Conservation (phyloP, 2,113 vertebrate species). For the Silurus glanis region DNA sequence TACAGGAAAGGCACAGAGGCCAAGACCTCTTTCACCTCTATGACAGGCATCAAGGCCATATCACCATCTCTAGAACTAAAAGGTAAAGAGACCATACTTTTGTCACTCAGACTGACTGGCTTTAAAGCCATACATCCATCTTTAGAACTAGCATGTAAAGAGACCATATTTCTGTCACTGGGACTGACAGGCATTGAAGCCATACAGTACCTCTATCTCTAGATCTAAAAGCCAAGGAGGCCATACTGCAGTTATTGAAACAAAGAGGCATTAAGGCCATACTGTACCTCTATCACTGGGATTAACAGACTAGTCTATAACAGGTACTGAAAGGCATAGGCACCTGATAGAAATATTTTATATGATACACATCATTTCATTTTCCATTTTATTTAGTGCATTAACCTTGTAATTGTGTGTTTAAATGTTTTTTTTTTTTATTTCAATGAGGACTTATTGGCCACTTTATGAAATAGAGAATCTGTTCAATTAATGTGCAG, state of each 20-base stretch:
- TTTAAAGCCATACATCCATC: no score
- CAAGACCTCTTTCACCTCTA: neutral
- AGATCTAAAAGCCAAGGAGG: neutral
- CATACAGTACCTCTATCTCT: neutral
- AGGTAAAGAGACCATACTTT: neutral
- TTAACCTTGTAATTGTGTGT: neutral
- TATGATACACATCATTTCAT: neutral
- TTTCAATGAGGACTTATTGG: neutral
- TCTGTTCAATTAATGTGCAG: neutral
- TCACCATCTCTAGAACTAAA: neutral
- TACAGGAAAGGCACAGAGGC: neutral
- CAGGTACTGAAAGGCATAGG: neutral
- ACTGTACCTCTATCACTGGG: neutral
- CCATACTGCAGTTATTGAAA: neutral
- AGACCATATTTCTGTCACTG: neutral
- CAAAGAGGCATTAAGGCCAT: neutral
- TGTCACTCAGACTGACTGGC: neutral
- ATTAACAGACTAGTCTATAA: neutral
- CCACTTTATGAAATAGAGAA: neutral
- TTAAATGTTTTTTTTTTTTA: no score
- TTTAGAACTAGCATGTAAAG: no score
- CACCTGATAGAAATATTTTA: neutral
- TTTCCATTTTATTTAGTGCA: neutral
- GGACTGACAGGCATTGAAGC: neutral
- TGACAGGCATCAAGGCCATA: neutral